A percentile compares a stretch with the other conserved stretches of the same genome.
phyloP scores from a whole-genome alignment of 2,113 vertebrate species.

The Zosterops lateralis region DNA sequence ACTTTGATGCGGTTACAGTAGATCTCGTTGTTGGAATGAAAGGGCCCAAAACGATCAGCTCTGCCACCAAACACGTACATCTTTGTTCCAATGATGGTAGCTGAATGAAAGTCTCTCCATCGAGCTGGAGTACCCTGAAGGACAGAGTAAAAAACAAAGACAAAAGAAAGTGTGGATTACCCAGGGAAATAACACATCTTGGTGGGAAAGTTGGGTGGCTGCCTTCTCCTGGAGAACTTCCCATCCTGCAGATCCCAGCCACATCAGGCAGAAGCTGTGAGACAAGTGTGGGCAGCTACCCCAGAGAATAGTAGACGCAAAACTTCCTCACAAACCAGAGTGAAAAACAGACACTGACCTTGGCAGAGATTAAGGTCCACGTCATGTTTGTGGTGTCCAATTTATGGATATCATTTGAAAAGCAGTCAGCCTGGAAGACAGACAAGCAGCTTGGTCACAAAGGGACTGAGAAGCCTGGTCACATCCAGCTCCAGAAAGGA shows the following conservation, averaged over 20 bases:
- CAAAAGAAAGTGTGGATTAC: background rate
- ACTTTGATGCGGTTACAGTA: conserved; percentile 97
- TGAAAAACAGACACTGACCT: conserved; percentile 75
- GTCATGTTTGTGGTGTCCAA: conserved; percentile 91
- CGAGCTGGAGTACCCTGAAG: conserved; percentile 89
- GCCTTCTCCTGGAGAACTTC: background rate
- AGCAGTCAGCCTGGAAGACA: conserved; percentile 91
- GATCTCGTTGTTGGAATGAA: conserved; percentile 98
- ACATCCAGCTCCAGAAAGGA: background rate
- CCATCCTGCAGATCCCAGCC: background rate
- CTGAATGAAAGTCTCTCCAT: conserved; percentile 98
- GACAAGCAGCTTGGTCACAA: background rate
- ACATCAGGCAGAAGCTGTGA: background rate
- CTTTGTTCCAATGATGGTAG: conserved; percentile 91
- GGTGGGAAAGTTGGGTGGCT: background rate
- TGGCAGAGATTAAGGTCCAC: conserved; percentile 91
- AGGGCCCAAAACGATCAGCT: conserved; percentile 93
- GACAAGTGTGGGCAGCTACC: background rate
- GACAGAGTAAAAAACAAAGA: background rate
- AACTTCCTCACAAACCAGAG: background rate
- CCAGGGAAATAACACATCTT: background rate
- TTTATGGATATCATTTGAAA: conserved; percentile 99
- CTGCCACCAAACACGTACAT: conserved; percentile 98
- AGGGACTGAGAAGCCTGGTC: background rate
- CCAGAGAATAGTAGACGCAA: background rate